Evolutionary conservation across 2,113 vertebrate genomes (phyloP).

Genomic region (Panurus biarmicus): DNA sequence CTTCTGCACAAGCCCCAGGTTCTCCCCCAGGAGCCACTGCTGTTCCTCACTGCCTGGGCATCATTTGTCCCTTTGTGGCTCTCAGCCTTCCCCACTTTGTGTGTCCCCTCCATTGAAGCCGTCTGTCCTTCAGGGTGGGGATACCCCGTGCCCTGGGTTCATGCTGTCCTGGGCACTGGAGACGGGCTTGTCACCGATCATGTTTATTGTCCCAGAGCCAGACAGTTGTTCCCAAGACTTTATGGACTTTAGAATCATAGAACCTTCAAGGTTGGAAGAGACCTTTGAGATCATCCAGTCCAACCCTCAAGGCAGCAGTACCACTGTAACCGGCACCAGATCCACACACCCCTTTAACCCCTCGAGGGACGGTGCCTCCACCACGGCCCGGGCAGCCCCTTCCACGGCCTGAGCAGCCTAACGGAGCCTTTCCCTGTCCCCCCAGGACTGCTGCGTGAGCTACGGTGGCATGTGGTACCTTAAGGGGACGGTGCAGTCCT

Average conservation of each 20-base stretch:
- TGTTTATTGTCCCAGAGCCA: neutral
- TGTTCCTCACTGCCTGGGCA: neutral
- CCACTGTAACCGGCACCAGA: neutral
- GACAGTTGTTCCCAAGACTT: neutral
- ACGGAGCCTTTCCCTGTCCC: neutral
- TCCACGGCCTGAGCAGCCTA: fast-evolving
- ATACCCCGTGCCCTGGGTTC: neutral
- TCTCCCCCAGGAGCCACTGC: neutral
- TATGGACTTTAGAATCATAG: neutral
- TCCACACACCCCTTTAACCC: fast-evolving
- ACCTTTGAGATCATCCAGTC: neutral
- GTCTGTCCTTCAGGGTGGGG: neutral
- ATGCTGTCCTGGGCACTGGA: neutral
- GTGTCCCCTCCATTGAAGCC: neutral
- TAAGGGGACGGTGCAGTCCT: constrained; percentile 93
- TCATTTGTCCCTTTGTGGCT: neutral
- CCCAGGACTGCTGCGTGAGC: constrained; percentile 93
- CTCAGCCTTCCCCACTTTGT: fast-evolving
- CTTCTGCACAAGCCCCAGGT: neutral
- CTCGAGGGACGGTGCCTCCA: neutral
- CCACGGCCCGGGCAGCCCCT: neutral
- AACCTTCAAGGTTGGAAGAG: neutral
- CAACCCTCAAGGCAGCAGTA: neutral
- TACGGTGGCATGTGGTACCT: constrained; percentile 95
- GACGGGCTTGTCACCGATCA: neutral